These are phyloP conservation scores for Macrotus californicus DNA, from an alignment of 2,113 vertebrate genomes.

Conservation along the genomic window DNA sequence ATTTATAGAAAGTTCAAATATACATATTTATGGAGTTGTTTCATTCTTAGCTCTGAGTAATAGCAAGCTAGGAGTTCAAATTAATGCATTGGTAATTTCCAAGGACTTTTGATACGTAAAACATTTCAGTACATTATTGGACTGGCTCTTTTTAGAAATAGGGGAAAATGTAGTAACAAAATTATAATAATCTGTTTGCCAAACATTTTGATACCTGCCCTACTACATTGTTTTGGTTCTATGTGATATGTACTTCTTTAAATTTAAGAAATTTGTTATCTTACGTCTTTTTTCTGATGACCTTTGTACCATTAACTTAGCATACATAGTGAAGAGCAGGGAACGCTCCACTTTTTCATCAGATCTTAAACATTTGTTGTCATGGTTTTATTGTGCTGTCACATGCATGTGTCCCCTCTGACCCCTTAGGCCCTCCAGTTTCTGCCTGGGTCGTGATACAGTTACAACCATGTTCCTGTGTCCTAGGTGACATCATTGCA, in stretches of 20 bases:
- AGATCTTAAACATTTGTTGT: accelerated
- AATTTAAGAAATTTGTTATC: not conserved
- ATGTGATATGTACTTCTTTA: not conserved
- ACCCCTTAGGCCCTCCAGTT: accelerated
- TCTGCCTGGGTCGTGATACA: accelerated
- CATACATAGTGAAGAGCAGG: not conserved
- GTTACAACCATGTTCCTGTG: accelerated
- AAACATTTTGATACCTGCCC: not conserved
- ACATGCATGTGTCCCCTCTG: accelerated
- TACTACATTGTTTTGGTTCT: not conserved
- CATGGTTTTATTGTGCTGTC: accelerated
- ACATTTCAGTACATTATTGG: not conserved
- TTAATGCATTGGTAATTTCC: not conserved
- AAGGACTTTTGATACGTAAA: not conserved
- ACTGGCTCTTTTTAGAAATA: not conserved
- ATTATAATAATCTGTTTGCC: not conserved
- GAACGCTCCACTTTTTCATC: accelerated
- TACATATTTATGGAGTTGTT: not conserved
- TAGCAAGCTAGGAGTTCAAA: no score
- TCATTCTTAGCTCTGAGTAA: not conserved
- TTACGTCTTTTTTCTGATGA: accelerated
- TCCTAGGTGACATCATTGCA: accelerated
- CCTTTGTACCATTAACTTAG: accelerated
- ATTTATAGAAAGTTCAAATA: not conserved
- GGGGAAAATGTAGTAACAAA: not conserved